A percentile compares a stretch with the other conserved stretches of the same genome.
Evolutionary conservation across 2,888 invertebrate species (phyloP).

Genomic region (Drosophila ochracea): DNA sequence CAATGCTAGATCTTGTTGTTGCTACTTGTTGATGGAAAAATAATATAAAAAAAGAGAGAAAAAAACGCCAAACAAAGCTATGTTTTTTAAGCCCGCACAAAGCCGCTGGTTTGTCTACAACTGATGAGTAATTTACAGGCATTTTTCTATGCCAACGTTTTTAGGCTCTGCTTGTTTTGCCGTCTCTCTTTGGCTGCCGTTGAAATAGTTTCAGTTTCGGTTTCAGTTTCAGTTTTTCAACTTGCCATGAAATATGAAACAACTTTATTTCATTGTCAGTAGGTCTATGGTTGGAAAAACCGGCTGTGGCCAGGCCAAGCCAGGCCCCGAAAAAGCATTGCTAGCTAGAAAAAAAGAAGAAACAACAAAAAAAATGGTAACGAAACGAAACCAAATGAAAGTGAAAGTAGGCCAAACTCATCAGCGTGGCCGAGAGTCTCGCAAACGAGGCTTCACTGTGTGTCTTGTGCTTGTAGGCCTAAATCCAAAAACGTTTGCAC

Average conservation of each 20-base stretch:
- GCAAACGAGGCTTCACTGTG: constrained; percentile 37
- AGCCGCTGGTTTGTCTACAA: constrained; percentile 30
- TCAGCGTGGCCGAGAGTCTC: constrained; percentile 61
- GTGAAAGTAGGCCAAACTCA: constrained; percentile 82
- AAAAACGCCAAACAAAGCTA: not conserved
- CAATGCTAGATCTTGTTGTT: constrained; percentile 22
- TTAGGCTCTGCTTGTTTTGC: constrained; percentile 12
- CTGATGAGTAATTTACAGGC: constrained; percentile 61
- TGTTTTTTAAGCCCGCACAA: constrained; percentile 23
- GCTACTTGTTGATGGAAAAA: not conserved
- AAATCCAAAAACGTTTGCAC: constrained; percentile 36
- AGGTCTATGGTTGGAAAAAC: constrained; percentile 61
- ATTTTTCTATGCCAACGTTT: constrained; percentile 52
- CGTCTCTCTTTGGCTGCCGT: constrained; percentile 13
- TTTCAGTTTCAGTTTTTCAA: constrained; percentile 41
- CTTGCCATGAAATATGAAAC: constrained; percentile 73
- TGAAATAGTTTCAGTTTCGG: constrained; percentile 60
- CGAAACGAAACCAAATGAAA: constrained; percentile 70
- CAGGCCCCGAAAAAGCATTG: constrained; percentile 38
- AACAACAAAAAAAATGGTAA: constrained; percentile 36
- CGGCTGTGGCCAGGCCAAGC: constrained; percentile 49
- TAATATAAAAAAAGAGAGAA: not conserved
- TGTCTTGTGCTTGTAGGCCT: constrained; percentile 43
- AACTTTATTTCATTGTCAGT: constrained; percentile 76
- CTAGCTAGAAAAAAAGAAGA: constrained; percentile 46